Percentiles rank a stretch among this genome's conserved stretches.
These are phyloP conservation scores for Apostichopus leukothele DNA, from an alignment of 53 echinoderm and acorn worm species.

Conservation along the genomic window DNA sequence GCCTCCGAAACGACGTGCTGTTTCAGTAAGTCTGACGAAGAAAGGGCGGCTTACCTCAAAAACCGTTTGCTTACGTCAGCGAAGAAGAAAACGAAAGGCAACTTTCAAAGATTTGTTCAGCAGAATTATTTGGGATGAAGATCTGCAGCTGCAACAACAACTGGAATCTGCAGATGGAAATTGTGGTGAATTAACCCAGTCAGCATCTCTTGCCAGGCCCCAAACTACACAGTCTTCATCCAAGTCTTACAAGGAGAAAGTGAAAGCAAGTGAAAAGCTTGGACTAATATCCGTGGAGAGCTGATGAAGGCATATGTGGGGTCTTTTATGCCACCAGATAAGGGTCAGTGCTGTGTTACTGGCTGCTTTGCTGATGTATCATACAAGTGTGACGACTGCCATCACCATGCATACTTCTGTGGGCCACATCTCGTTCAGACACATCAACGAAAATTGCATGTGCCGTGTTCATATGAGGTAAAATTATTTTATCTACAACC, in stretches of 20 bases:
- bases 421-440: conserved; percentile 7
- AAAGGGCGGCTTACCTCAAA: conserved; percentile 9
- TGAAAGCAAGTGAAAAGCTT: background rate
- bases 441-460: background rate
- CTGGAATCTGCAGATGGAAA: too few relatives aligned
- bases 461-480: background rate
- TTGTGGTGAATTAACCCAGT: background rate
- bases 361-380: background rate
- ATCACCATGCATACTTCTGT: too few relatives aligned
- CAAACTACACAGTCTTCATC: background rate
- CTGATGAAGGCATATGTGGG: background rate
- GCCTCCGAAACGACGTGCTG: background rate
- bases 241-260: conserved; percentile 2
- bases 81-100: conserved; percentile 10
- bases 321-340: conserved; percentile 8
- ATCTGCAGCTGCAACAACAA: background rate
- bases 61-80: background rate
- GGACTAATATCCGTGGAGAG: background rate
- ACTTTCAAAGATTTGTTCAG: conserved; percentile 4
- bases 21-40: background rate
- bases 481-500: too few relatives aligned
- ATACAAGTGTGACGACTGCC: too few relatives aligned
- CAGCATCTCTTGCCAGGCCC: background rate
- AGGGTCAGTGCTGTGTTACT: background rate
- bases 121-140: background rate